These are phyloP conservation scores for Mythimna lalbum DNA, from an alignment of 2,888 invertebrate genomes.

Conservation along the genomic window DNA sequence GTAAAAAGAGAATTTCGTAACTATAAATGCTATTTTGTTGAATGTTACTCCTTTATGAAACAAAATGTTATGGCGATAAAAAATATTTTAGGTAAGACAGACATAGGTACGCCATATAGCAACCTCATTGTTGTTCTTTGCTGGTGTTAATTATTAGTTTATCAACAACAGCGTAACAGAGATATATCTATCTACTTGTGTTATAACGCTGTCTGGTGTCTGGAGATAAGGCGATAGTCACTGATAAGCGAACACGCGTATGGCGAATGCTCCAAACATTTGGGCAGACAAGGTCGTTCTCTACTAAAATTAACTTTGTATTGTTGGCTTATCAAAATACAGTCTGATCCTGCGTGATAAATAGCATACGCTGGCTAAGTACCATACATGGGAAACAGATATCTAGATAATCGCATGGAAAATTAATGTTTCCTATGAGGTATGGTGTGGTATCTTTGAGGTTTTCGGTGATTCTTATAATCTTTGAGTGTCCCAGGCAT, in stretches of 20 bases:
- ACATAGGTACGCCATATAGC: background rate
- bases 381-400: slow-evolving; percentile 13
- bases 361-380: slow-evolving; percentile 9
- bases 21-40: background rate
- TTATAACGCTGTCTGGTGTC: slow-evolving; percentile 74
- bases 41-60: background rate
- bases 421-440: background rate
- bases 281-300: slow-evolving; percentile 73
- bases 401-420: slow-evolving; percentile 9
- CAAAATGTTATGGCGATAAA: background rate
- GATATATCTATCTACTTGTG: slow-evolving; percentile 59
- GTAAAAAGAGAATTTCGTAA: background rate
- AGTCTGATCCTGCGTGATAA: slow-evolving; percentile 47
- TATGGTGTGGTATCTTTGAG: background rate
- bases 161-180: slow-evolving; percentile 62
- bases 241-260: slow-evolving; percentile 75
- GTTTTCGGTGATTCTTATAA: background rate
- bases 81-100: background rate
- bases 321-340: slow-evolving; percentile 50
- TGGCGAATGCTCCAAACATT: slow-evolving; percentile 67
- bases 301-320: slow-evolving; percentile 59
- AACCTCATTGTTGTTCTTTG: slow-evolving; percentile 40
- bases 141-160: slow-evolving; percentile 61
- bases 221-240: slow-evolving; percentile 77
- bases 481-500: background rate